Percentiles rank a stretch among this genome's conserved stretches.
Evolutionary conservation across 2,113 vertebrate species (phyloP).

Genomic region (Tyrannus savana): DNA sequence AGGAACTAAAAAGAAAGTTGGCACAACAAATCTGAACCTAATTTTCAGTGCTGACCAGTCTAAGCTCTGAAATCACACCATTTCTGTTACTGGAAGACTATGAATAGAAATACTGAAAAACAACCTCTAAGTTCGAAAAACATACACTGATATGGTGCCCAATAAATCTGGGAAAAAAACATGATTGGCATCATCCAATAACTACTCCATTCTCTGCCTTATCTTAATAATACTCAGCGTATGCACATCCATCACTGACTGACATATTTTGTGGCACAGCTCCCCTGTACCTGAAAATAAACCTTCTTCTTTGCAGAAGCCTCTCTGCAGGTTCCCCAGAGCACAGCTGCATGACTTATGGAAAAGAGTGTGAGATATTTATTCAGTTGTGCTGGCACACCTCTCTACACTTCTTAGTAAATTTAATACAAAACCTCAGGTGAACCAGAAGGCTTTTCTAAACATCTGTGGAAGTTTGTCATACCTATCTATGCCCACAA

Average conservation of each 20-base stretch:
- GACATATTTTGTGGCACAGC: not conserved
- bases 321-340: not conserved
- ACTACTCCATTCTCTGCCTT: not conserved
- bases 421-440: conserved; percentile 20
- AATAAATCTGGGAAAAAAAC: not conserved
- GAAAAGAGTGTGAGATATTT: not conserved
- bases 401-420: conserved; percentile 28
- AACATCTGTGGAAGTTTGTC: conserved; percentile 53
- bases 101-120: not conserved
- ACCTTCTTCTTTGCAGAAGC: not conserved
- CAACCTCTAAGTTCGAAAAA: not conserved
- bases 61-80: not conserved
- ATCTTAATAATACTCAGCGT: not conserved
- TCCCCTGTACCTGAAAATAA: not conserved
- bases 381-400: conserved; percentile 15
- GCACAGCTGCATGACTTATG: not conserved
- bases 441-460: conserved; percentile 42
- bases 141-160: not conserved
- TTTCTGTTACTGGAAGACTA: not conserved
- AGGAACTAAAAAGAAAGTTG: not conserved
- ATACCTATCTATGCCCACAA: conserved; percentile 13
- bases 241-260: not conserved
- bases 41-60: not conserved
- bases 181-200: not conserved
- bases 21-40: not conserved